Evolutionary conservation across 92 coral and sea anemone species (phyloP).

Genomic region (Desmophyllum pertusum): DNA sequence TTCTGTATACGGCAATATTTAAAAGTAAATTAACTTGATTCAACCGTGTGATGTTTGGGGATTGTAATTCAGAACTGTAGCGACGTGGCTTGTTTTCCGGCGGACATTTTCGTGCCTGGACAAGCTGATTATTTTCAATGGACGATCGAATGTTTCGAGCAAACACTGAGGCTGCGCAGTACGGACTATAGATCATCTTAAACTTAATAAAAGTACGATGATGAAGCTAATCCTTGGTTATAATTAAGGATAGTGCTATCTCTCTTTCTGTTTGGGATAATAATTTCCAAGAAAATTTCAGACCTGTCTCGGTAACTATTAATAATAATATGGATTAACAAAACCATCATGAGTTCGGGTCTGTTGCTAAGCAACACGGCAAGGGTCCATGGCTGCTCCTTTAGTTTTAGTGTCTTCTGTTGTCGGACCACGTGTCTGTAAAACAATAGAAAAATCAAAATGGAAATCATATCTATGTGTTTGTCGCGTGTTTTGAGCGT

Average conservation of each 20-base stretch:
- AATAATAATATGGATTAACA: background rate
- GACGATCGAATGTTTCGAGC: too few species aligned
- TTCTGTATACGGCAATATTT: too few species aligned
- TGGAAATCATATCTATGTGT: background rate
- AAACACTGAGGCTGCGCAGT: too few species aligned
- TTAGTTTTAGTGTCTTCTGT: background rate
- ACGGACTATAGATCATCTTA: too few species aligned
- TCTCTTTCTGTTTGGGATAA: background rate
- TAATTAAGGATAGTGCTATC: background rate
- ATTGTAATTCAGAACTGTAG: too few species aligned
- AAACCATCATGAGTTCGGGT: background rate
- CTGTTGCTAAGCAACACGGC: background rate
- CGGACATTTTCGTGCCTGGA: too few species aligned
- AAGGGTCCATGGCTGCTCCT: background rate
- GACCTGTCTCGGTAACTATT: background rate
- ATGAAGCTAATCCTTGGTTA: background rate
- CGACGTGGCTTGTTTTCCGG: too few species aligned
- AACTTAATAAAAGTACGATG: background rate
- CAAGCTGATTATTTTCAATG: too few species aligned
- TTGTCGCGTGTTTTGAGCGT: too few species aligned
- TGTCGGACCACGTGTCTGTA: constrained; percentile 6
- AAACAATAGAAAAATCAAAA: background rate
- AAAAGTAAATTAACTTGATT: too few species aligned
- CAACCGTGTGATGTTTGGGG: too few species aligned
- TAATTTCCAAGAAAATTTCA: background rate